phyloP scores from a whole-genome alignment of 2,113 vertebrate genomes.

The Phaethornis superciliosus region DNA sequence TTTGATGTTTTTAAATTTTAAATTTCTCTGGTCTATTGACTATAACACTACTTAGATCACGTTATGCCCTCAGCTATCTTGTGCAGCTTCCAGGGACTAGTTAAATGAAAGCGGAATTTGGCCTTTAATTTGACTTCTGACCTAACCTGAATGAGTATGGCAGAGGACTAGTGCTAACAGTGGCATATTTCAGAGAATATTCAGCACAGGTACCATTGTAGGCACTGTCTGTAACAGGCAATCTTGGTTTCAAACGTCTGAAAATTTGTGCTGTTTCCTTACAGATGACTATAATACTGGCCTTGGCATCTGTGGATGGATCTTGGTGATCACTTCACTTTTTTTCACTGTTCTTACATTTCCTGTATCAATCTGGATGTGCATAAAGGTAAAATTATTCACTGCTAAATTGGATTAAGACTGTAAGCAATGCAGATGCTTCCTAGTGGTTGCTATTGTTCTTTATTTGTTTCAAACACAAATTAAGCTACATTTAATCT shows the following conservation, averaged over 20 bases:
- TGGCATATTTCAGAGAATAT: not conserved
- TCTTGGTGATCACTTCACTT: conserved; percentile 81
- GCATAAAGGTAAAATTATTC: conserved; percentile 86
- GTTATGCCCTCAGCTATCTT: not conserved
- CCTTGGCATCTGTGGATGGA: conserved; percentile 86
- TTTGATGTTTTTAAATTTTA: too few species aligned
- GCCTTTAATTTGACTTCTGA: not conserved
- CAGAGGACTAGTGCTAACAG: not conserved
- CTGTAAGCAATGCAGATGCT: not conserved
- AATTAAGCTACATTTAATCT: not conserved
- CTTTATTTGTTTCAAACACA: not conserved
- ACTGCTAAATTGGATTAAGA: not conserved
- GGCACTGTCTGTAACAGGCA: not conserved
- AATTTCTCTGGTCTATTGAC: too few species aligned
- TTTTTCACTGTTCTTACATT: conserved; percentile 82
- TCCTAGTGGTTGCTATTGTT: not conserved
- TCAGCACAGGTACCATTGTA: not conserved
- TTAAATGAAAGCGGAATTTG: not conserved
- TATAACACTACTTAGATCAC: not conserved
- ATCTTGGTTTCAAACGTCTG: not conserved
- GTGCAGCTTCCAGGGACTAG: not conserved
- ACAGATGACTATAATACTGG: not conserved
- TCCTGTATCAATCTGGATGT: conserved; percentile 92
- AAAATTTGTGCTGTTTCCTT: not conserved
- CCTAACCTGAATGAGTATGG: not conserved